phyloP scores from a whole-genome alignment of 2,797 vertebrate genomes.

The Bothrops alternatus region DNA sequence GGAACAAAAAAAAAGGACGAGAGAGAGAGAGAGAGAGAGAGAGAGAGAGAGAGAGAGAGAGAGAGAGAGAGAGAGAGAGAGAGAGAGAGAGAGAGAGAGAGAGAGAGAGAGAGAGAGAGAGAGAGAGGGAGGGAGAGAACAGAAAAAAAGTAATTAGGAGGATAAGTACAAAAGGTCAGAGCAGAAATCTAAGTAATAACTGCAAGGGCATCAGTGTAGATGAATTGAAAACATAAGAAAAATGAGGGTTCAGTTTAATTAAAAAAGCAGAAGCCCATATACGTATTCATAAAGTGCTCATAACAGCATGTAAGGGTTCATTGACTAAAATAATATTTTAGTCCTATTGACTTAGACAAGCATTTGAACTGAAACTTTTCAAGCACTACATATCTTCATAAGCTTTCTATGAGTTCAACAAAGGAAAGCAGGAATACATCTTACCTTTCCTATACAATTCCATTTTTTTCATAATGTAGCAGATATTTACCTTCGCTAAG shows the following conservation, averaged over 20 bases:
- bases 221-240: not conserved
- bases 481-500: not conserved
- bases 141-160: not conserved
- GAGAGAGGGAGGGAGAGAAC: not conserved
- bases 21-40: too few relatives aligned
- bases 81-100: too few relatives aligned
- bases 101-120: too few relatives aligned
- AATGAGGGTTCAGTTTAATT: not conserved
- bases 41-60: too few relatives aligned
- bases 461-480: not conserved
- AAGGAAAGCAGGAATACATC: not conserved
- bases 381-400: not conserved
- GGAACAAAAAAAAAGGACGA: not conserved
- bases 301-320: not conserved
- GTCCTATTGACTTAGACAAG: not conserved
- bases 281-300: not conserved
- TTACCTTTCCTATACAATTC: not conserved
- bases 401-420: not conserved
- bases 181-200: not conserved
- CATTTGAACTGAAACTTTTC: not conserved
- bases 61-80: too few relatives aligned
- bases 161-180: not conserved
- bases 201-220: not conserved
- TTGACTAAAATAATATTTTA: not conserved
- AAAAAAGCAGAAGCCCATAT: not conserved